Evolutionary conservation across 2,888 invertebrate genomes (phyloP), one percentile per base, ranked within the genome.

Genomic region (Mesopsocus fuscifrons): DNA sequence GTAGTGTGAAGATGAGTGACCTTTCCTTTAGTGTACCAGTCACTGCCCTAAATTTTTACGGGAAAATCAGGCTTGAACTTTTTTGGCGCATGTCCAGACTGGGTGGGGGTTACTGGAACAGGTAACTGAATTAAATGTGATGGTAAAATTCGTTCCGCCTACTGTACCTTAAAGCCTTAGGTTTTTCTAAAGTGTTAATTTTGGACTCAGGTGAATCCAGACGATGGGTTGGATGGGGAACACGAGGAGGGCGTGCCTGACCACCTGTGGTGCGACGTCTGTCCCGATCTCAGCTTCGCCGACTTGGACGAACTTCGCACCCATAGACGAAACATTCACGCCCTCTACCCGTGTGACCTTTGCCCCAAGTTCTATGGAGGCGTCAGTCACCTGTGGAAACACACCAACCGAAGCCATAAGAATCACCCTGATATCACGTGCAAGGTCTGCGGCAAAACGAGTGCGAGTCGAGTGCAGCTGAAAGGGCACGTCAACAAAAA

Each of bases 381-480:
- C 9, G 38, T 38, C 6, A 38, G 38, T 8, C 71, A 71, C 49
- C 52, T 72, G 9, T 71, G 71, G 71, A 72, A 72, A 51, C 72
- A 72, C 51, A 71, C 71, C 2, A 71, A 71, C 50, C 59, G 70
- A 33, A 61, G 69, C 9, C 71, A 71, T 51, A 64, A 64, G 51
- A 68, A 68, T 11, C 69, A 72, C 52, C 65, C 65, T n/a, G 68
- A 68, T 45, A 65, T 72, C 4, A 71, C 71, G 0, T 72, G 72
- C 50, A 64, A 66, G 32, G 58, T 68, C 34, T 72, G 72, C 50
- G 58, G 65, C 47, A 69, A 70, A 51, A 71, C 71, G 1, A 69
- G 69, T 41, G 70, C 71, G 0, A 69, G 69, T 2, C 67, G 66
- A 47, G 67, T 68, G 48, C 71, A 71, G 50, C 54, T 71, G 3